A percentile compares a stretch with the other conserved stretches of the same genome.
Conservation (phyloP, 2,113 vertebrate species). For the Pachycephala philippinensis region DNA sequence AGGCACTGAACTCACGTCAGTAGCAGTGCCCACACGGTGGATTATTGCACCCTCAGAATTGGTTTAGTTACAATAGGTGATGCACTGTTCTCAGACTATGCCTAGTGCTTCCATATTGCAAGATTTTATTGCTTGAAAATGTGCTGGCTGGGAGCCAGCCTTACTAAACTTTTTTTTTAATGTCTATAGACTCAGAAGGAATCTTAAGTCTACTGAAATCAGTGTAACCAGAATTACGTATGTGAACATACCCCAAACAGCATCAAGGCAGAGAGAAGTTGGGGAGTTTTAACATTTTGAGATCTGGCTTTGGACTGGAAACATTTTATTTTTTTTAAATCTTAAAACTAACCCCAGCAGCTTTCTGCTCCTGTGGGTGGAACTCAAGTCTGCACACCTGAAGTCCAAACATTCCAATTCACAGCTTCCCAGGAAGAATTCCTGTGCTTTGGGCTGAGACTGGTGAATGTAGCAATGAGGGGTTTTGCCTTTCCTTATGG, state of each 20-base stretch:
- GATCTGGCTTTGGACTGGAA: background rate
- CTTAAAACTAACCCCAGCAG: background rate
- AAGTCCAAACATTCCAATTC: background rate
- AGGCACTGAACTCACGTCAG: background rate
- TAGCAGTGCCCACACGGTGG: accelerated
- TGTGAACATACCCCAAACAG: background rate
- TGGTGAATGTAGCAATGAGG: background rate
- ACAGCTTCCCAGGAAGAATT: background rate
- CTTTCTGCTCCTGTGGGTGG: background rate
- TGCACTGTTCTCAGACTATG: background rate
- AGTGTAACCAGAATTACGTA: background rate
- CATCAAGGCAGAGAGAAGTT: background rate
- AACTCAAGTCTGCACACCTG: background rate
- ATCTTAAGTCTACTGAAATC: background rate
- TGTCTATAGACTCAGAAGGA: background rate
- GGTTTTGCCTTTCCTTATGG: background rate
- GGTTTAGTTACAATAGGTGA: background rate
- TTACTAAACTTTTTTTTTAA: background rate
- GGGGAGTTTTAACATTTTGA: background rate
- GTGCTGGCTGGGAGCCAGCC: background rate
- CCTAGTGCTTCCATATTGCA: background rate
- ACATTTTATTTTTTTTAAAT: background rate
- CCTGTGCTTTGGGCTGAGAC: background rate
- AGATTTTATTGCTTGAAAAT: background rate
- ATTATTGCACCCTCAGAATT: background rate